phyloP scores from a whole-genome alignment of 2,113 vertebrate species.

The Apeltes quadracus region DNA sequence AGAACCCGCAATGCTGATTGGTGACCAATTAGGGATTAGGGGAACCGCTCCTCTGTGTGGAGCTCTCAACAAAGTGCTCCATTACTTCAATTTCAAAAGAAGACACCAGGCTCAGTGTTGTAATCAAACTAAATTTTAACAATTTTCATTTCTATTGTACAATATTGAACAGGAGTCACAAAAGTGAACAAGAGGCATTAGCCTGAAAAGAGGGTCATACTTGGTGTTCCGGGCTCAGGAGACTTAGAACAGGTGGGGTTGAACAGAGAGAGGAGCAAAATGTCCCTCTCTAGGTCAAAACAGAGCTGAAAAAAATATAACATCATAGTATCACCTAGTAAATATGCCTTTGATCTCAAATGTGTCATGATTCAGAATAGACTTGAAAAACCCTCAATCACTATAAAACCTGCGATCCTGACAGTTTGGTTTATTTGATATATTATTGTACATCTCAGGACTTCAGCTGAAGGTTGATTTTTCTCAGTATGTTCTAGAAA shows the following conservation, averaged over 20 bases:
- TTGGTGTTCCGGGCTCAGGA: constrained; percentile 48
- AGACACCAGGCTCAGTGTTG: constrained; percentile 63
- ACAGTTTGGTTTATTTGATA: constrained; percentile 50
- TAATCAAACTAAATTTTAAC: constrained; percentile 91
- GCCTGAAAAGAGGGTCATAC: constrained; percentile 64
- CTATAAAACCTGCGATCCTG: constrained; percentile 25
- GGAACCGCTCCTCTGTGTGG: constrained; percentile 9
- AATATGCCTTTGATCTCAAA: constrained; percentile 59
- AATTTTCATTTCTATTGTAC: constrained; percentile 85
- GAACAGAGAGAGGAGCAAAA: constrained; percentile 49
- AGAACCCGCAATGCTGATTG: neutral
- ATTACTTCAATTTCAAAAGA: constrained; percentile 3
- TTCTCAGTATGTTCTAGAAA: constrained; percentile 49
- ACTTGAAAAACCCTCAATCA: constrained; percentile 10
- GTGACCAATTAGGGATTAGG: constrained; percentile 4
- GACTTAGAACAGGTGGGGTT: constrained; percentile 39
- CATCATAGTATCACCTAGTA: constrained; percentile 64
- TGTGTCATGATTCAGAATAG: constrained; percentile 35
- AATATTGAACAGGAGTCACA: constrained; percentile 88
- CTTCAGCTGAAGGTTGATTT: constrained; percentile 37
- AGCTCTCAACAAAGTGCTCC: neutral
- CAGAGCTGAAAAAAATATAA: constrained; percentile 74
- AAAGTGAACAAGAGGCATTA: constrained; percentile 79
- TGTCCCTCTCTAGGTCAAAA: constrained; percentile 62
- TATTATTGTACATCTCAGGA: constrained; percentile 55